Evolutionary conservation across 2,888 invertebrate genomes (phyloP).

Genomic region (Blastobasis adustella): DNA sequence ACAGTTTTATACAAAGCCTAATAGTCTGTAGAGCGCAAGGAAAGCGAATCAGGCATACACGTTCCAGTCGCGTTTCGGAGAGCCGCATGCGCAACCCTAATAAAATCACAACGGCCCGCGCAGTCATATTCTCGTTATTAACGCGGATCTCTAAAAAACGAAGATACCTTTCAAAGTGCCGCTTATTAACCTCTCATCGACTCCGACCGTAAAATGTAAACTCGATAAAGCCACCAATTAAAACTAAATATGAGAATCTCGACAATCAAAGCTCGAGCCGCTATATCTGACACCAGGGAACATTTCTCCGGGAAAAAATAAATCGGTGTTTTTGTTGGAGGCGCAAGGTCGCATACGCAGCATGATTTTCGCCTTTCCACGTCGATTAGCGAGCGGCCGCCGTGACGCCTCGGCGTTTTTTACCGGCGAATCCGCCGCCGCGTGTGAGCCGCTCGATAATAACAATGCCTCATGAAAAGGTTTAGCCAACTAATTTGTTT

Average conservation of each 20-base stretch:
- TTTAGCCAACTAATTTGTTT: slow-evolving; percentile 75
- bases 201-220: slow-evolving; percentile 74
- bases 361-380: slow-evolving; percentile 70
- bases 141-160: slow-evolving; percentile 66
- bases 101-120: slow-evolving; percentile 46
- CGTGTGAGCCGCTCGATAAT: slow-evolving; percentile 64
- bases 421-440: slow-evolving; percentile 39
- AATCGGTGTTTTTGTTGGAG: slow-evolving; percentile 62
- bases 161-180: slow-evolving; percentile 71
- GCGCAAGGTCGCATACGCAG: slow-evolving; percentile 65
- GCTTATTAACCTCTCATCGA: slow-evolving; percentile 75
- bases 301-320: slow-evolving; percentile 60
- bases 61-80: slow-evolving; percentile 13
- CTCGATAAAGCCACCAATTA: slow-evolving; percentile 76
- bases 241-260: slow-evolving; percentile 74
- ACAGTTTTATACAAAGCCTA: slow-evolving; percentile 1
- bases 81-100: slow-evolving; percentile 39
- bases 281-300: slow-evolving; percentile 70
- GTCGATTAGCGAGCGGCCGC: slow-evolving; percentile 35
- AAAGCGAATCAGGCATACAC: slow-evolving; percentile 16
- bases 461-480: slow-evolving; percentile 73
- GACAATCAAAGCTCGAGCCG: slow-evolving; percentile 72
- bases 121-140: slow-evolving; percentile 57
- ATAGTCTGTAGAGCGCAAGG: background rate
- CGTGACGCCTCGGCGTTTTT: slow-evolving; percentile 25